Base-by-base conservation (phyloP, 37 sponge, comb jelly and placozoan genomes). In the Spongilla lacustris region DNA sequence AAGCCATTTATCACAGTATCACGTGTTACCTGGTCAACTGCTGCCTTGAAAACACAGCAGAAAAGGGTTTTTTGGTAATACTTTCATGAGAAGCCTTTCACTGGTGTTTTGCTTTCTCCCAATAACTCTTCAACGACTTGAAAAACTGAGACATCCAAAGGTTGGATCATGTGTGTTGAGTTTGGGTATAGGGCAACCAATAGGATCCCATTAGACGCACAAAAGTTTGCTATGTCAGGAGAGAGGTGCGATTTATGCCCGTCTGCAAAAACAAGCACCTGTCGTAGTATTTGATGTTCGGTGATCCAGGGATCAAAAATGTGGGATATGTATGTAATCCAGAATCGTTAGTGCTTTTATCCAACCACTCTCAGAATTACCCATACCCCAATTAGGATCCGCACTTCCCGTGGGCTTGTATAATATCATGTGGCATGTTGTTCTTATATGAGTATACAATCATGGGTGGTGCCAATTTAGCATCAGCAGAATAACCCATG, bases 111-210 rank as follows among this genome's bases (percentile, higher is more conserved):
- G 58, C 58, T 58, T 58, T 58, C 58, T 58, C 41, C 41, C 41
- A 41, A 41, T 41, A 41, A 41, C 41, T 41, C 58, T 58, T 58
- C 58, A 58, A 58, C 58, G 58, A 58, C 58, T 58, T 58, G 58
- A 58, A 58, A n/a, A 58, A 58, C 58, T 6, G 58, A 58, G 58
- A 58, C 41, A 41, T 58, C 58, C 58, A 58, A 58, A 58, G 58
- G 58, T 58, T 58, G 58, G 58, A 58, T 58, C 58, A 58, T 58
- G 58, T 58, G 58, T 58, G 58, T 58, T 58, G 58, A 58, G 58
- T 58, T 58, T 19, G 58, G 58, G 58, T 58, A 58, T 58, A 58
- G 58, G 58, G 58, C 58, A 58, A 58, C 58, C 58, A 58, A 46
- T 46, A 46, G 46, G 46, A 46, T 46, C 46, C 46, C 46, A 46